Conservation (phyloP, 2,113 vertebrate species). For the Clarias gariepinus region DNA sequence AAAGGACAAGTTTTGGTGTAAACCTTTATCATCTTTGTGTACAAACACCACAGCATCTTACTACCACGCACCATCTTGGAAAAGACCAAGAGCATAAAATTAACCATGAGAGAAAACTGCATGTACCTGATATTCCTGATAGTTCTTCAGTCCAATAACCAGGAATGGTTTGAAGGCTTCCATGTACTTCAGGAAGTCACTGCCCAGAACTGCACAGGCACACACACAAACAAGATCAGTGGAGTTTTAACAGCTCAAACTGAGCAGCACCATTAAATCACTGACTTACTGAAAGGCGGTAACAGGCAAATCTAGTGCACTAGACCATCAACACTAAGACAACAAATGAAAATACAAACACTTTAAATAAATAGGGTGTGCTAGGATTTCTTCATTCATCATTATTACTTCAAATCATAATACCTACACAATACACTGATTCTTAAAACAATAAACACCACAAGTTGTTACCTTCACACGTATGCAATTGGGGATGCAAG, state of each 20-base stretch:
- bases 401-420: not conserved
- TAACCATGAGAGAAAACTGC: not conserved
- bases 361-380: not conserved
- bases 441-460: not conserved
- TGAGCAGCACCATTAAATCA: not conserved
- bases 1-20: not conserved
- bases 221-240: not conserved
- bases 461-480: not conserved
- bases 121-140: slow-evolving; percentile 95
- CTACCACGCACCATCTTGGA: not conserved
- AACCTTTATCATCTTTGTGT: not conserved
- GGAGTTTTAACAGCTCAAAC: not conserved
- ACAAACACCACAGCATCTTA: not conserved
- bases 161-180: slow-evolving; percentile 98
- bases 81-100: not conserved
- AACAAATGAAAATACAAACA: not conserved
- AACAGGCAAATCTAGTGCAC: not conserved
- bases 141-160: slow-evolving; percentile 95
- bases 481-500: not conserved
- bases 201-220: slow-evolving; percentile 81
- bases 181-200: slow-evolving; percentile 98
- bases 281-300: not conserved
- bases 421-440: not conserved
- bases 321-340: not conserved
- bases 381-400: not conserved